Evolutionary conservation across 2,888 invertebrate species (phyloP).

Genomic region (Pollenia griseotomentosa): DNA sequence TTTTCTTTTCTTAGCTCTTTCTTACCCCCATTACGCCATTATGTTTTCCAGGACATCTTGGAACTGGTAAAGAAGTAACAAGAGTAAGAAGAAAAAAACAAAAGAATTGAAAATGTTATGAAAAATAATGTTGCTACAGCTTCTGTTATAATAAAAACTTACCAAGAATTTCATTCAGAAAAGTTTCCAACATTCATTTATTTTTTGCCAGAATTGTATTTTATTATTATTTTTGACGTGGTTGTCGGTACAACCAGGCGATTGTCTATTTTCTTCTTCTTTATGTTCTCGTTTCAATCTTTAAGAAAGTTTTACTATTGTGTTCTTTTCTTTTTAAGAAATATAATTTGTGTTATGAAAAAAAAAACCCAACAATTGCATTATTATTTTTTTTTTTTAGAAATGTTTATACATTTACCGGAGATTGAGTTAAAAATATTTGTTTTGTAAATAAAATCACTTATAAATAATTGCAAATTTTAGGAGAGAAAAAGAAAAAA

Average conservation of each 20-base stretch:
- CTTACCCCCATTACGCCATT: constrained; percentile 24
- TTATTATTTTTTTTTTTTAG: constrained; percentile 6
- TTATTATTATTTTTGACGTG: constrained; percentile 51
- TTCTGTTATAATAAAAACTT: constrained; percentile 18
- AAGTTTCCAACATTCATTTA: constrained; percentile 64
- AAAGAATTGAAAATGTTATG: constrained; percentile 9
- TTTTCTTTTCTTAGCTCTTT: not conserved
- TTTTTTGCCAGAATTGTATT: constrained; percentile 62
- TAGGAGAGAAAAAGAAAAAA: not conserved
- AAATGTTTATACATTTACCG: not conserved
- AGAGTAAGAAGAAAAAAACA: not conserved
- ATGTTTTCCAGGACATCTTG: constrained; percentile 15
- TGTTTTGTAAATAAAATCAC: not conserved
- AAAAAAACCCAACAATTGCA: constrained; percentile 14
- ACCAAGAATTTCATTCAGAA: constrained; percentile 60
- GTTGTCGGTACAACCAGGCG: constrained; percentile 26
- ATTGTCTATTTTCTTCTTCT: constrained; percentile 13
- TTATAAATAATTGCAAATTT: constrained; percentile 19
- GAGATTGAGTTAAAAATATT: not conserved
- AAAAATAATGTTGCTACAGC: constrained; percentile 42
- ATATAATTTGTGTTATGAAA: constrained; percentile 42
- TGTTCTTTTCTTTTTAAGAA: constrained; percentile 23
- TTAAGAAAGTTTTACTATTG: constrained; percentile 38
- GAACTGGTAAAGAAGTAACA: constrained; percentile 6
- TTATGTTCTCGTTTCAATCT: constrained; percentile 11